Base-by-base conservation (phyloP, 2,113 vertebrate species). In the Cairina moschata region DNA sequence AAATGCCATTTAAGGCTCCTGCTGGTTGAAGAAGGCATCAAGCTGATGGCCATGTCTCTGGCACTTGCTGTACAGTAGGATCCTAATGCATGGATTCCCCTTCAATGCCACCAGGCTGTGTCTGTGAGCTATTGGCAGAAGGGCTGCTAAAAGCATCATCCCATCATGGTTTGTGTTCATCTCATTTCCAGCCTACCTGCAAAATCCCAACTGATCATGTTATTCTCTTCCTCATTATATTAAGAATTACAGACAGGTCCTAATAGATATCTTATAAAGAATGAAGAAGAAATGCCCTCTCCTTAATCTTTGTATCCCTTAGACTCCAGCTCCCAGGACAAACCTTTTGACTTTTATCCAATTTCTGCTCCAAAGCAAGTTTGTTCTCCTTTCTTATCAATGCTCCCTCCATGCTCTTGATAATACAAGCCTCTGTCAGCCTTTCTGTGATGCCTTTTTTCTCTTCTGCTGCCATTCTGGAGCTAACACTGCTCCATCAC, bases 121-220 rank as follows among this genome's bases (percentile, higher is more conserved):
- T 18, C 32, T 62, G n/a, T 23, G 48, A 81, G 38, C 16, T 65
- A 11, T 26, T 32, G 10, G 11, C 13, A 63, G 42, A 7, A 21
- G 17, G 6, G 26, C 12, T 88, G 36, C 50, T 78, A 34, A 58
- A 82, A 55, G 7, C 36, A 59, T 65, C 18, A 38, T 28, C 36
- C 25, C 60, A 18, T 52, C 55, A 38, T 17, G 40, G 17, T 18
- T 42, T 25, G 12, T 0, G 0, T 42, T 65, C 0, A 0, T 18
- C 28, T 75, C 25, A 18, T 68, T 85, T 78, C 18, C 54, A 77
- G 32, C 16, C 32, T 34, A 31, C 42, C 14, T 34, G n/a, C 14
- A 22, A 73, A 68, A 81, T 25, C 31, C 42, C 59, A 65, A 25
- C 8, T 32, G 23, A 55, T 3, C 8, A 12, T 8, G 8, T 23